Evolutionary conservation across 2,797 vertebrate genomes (phyloP).

Genomic region (Acanthopagrus latus): DNA sequence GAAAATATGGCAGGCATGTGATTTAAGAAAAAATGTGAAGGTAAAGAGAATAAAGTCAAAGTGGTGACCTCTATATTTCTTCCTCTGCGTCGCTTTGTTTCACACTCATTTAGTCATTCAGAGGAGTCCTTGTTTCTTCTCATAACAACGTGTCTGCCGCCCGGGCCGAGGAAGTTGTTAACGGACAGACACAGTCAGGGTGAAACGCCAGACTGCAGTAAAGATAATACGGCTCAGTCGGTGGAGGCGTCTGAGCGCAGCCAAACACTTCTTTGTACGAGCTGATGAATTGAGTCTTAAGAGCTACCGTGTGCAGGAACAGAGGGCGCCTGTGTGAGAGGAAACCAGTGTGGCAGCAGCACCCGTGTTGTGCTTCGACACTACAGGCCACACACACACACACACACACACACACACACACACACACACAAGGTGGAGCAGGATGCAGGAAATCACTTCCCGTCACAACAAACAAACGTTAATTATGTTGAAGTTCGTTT

Average conservation of each 20-base stretch:
- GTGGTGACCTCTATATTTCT: constrained; percentile 40
- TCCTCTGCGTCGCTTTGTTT: constrained; percentile 43
- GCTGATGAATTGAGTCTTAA: constrained; percentile 60
- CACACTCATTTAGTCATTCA: constrained; percentile 33
- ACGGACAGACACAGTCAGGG: constrained; percentile 41
- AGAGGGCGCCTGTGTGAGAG: constrained; percentile 64
- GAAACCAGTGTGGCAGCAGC: constrained; percentile 9
- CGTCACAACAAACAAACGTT: neutral
- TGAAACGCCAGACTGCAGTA: constrained; percentile 34
- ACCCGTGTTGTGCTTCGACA: neutral
- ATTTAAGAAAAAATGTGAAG: constrained; percentile 39
- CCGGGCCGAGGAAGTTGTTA: constrained; percentile 57
- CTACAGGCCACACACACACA: too few relatives aligned
- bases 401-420: constrained; percentile 16
- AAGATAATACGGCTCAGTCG: constrained; percentile 54
- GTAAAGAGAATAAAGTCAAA: constrained; percentile 75
- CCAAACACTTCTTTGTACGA: constrained; percentile 70
- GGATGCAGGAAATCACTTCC: constrained; percentile 1
- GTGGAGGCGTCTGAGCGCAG: constrained; percentile 52
- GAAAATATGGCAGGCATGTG: constrained; percentile 53
- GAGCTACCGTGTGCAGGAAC: constrained; percentile 60
- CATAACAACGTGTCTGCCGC: constrained; percentile 59
- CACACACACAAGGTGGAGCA: neutral
- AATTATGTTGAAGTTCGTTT: neutral
- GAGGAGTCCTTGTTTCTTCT: constrained; percentile 64